Evolutionary conservation across 2,888 invertebrate genomes (phyloP).

Genomic region (Acanthosepion lycidas): DNA sequence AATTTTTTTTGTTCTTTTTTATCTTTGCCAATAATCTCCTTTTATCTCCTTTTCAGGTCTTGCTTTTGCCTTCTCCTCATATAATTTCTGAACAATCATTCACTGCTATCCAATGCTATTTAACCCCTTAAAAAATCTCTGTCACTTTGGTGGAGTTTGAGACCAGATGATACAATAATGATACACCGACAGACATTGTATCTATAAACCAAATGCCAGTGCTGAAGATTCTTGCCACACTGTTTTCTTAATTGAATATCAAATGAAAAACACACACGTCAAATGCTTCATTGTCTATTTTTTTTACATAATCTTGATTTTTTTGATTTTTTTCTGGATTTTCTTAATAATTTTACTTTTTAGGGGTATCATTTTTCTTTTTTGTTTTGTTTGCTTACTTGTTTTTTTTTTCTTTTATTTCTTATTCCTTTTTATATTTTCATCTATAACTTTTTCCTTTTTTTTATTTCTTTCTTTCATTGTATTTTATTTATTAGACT

Average conservation of each 20-base stretch:
- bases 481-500: not conserved
- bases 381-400: not conserved
- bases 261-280: conserved; percentile 33
- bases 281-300: not conserved
- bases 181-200: not conserved
- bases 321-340: not conserved
- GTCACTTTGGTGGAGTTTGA: not conserved
- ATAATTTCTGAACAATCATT: not conserved
- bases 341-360: not conserved
- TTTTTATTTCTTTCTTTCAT: not conserved
- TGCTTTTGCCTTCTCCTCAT: not conserved
- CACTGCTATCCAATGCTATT: not conserved
- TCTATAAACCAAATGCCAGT: not conserved
- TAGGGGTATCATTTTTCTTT: not conserved
- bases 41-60: no score
- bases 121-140: conserved; percentile 10
- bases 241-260: conserved; percentile 21
- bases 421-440: not conserved
- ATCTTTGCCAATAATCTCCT: not conserved
- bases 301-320: not conserved
- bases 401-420: not conserved
- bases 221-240: not conserved
- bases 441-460: not conserved
- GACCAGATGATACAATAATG: conserved; percentile 20
- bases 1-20: not conserved